Conservation (phyloP, 2,797 vertebrate species). For the Oophaga sylvatica region DNA sequence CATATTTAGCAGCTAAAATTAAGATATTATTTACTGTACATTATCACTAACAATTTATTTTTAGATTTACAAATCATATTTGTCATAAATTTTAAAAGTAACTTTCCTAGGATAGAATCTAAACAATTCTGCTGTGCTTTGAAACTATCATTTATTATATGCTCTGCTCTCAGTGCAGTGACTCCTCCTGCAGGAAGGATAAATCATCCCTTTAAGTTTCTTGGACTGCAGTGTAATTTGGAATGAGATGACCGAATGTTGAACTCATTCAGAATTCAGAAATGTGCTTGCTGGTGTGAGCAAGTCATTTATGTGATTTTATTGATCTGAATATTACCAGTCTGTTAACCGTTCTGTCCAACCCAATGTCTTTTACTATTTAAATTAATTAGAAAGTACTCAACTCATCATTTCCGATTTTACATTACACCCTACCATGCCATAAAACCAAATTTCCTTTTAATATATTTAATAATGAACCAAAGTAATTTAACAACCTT, state of each 20-base stretch:
- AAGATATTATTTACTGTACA: background rate
- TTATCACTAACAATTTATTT: background rate
- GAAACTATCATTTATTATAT: background rate
- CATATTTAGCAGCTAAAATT: background rate
- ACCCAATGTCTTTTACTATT: background rate
- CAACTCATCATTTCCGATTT: background rate
- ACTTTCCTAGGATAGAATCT: background rate
- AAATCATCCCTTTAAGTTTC: background rate
- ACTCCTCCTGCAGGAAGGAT: background rate
- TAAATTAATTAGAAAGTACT: background rate
- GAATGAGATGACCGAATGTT: background rate
- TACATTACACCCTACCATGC: background rate
- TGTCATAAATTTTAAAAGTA: background rate
- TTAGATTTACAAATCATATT: background rate
- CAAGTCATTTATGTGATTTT: background rate
- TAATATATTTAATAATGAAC: background rate
- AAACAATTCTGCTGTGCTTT: background rate
- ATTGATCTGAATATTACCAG: background rate
- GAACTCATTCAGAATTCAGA: background rate
- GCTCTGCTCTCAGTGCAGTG: background rate
- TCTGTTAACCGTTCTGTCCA: background rate
- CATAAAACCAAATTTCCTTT: background rate
- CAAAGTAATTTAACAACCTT: background rate
- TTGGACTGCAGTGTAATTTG: background rate
- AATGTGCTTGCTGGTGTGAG: constrained; percentile 12